Evolutionary conservation across 2,797 vertebrate species (phyloP), one percentile per base, ranked within the genome.

Genomic region (Darevskia mixta): DNA sequence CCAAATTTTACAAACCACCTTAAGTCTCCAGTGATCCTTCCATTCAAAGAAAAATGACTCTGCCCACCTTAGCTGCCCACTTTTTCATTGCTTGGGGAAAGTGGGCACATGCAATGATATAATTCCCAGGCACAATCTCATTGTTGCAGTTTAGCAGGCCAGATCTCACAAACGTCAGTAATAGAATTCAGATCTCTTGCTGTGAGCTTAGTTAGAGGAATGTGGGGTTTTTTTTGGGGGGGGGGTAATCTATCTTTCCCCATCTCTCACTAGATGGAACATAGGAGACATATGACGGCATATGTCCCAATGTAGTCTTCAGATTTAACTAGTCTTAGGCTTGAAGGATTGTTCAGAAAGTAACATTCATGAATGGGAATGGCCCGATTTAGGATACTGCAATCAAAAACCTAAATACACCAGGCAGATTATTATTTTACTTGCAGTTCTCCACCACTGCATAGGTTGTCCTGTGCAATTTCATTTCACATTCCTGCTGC

Each of bases 361-460:
- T 91, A 90, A 83, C 41, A 90, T 79, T 75, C 90, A 72, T 72
- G n/a, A 72, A 32, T 18, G n/a, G n/a, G n/a, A 72, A 29, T 72
- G n/a, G 69, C 69, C n/a, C 17, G 32, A 32, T 17, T 11, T 72
- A 72, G n/a, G 69, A 32, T 72, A 7, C 6, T 72, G 69, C 69
- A 72, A 72, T 32, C 23, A 17, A 2, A 72, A 72, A 35, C 32
- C n/a, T 72, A 32, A 72, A 32, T 72, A 35, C 15, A 32, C 69
- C 17, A 15, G n/a, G 69, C 17, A 72, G 17, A 72, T 72, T 72
- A 32, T 32, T 72, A 49, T 49, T 55, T 55, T 72, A 17, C 18
- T 32, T 5, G n/a, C 69, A 72, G 69, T 6, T n/a, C 9, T n/a
- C 9, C 7, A 86, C 20, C 9, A 73, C 55, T 80, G 35, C 2